These are phyloP conservation scores for Sphinx pinastri DNA, from an alignment of 2,888 invertebrate species.

Conservation along the genomic window DNA sequence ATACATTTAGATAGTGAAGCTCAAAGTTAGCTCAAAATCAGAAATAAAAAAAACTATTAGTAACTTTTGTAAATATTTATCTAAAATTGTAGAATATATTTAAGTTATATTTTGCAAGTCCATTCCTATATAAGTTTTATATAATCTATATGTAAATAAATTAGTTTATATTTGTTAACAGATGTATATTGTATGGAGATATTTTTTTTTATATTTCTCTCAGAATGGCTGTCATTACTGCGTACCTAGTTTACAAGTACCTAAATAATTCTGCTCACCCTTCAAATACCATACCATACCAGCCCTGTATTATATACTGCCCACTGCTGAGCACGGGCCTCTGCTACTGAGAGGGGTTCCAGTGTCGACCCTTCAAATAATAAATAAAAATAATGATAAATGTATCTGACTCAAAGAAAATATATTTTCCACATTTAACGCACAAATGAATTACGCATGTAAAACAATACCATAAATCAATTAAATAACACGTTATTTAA, in stretches of 20 bases:
- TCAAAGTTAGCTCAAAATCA: conserved; percentile 81
- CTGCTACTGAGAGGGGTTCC: no score
- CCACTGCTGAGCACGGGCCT: no score
- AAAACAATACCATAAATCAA: no score
- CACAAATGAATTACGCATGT: no score
- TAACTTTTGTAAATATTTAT: conserved; percentile 66
- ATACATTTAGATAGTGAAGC: conserved; percentile 74
- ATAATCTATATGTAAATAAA: conserved; percentile 41
- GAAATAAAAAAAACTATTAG: conserved; percentile 43
- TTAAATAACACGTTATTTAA: no score
- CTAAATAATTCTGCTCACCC: not conserved
- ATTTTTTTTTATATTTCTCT: not conserved
- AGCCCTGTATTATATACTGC: no score
- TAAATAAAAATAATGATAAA: no score
- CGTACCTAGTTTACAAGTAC: not conserved
- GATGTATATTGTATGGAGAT: conserved; percentile 21
- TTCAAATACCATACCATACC: no score
- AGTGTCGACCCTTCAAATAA: no score
- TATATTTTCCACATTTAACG: no score
- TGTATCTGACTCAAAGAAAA: no score
- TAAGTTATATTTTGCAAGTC: conserved; percentile 53
- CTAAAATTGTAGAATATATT: conserved; percentile 49
- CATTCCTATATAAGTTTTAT: conserved; percentile 74
- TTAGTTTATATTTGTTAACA: conserved; percentile 27
- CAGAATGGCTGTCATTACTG: conserved; percentile 4